Percentiles rank a stretch among this genome's conserved stretches.
Conservation (phyloP, 30 jellyfish, hydroid and myxozoan species). For the Aurelia coerulea region DNA sequence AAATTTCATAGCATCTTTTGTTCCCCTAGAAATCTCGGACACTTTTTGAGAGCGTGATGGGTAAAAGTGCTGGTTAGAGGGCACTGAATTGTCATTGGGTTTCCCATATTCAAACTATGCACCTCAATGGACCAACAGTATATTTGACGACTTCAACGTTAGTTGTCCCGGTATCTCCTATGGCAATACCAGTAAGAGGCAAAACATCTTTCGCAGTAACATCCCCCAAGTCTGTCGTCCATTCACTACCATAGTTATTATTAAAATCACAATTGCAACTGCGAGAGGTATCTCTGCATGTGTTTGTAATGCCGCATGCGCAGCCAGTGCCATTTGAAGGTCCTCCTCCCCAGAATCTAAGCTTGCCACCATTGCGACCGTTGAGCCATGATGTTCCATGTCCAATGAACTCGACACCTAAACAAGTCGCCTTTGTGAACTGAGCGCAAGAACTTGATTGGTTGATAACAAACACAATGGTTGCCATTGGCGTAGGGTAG, state of each 20-base stretch:
- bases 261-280: neutral
- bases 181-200: conserved; percentile 56
- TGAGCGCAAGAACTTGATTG: neutral
- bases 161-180: conserved; percentile 26
- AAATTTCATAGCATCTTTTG: too few species aligned
- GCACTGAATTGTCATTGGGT: too few species aligned
- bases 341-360: conserved; percentile 18
- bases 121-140: conserved; percentile 39
- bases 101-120: neutral
- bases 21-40: too few species aligned
- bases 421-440: neutral
- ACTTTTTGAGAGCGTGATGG: too few species aligned
- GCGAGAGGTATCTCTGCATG: neutral
- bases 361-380: neutral
- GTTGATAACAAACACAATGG: neutral
- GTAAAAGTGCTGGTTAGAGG: too few species aligned
- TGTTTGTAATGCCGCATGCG: conserved; percentile 6
- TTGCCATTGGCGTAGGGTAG: neutral
- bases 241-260: neutral
- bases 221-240: conserved; percentile 21
- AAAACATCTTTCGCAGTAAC: conserved; percentile 13
- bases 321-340: conserved; percentile 4
- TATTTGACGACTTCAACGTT: conserved; percentile 25
- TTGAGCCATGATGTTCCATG: neutral
- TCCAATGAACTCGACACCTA: neutral